A percentile compares a stretch with the other conserved stretches of the same genome.
Conservation (phyloP, 2,797 vertebrate species). For the Tadarida brasiliensis region DNA sequence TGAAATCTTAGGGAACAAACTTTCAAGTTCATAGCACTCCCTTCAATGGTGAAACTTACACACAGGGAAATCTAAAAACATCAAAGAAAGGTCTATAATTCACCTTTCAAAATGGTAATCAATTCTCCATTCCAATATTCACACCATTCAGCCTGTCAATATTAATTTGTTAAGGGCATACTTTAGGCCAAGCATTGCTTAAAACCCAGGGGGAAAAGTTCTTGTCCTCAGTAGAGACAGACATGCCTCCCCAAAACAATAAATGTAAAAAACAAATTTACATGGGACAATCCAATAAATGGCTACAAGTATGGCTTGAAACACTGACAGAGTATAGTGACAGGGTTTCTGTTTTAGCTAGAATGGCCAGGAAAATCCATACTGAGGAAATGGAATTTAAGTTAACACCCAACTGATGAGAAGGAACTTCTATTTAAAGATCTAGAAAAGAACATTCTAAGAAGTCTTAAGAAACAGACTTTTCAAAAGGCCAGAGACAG, state of each 20-base stretch:
- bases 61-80: not conserved
- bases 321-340: not conserved
- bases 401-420: not conserved
- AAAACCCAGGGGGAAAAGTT: not conserved
- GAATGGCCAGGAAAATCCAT: not conserved
- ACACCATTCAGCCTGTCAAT: not conserved
- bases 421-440: conserved; percentile 3
- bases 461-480: conserved; percentile 3
- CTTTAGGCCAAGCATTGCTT: not conserved
- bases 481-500: not conserved
- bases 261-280: conserved; percentile 6
- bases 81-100: not conserved
- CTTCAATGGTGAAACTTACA: conserved; percentile 25
- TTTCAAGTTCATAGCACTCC: not conserved
- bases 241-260: not conserved
- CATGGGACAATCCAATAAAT: not conserved
- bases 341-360: not conserved
- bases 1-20: not conserved
- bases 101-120: not conserved
- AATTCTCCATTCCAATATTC: not conserved
- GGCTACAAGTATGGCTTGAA: not conserved
- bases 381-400: conserved; percentile 40
- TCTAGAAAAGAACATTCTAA: conserved; percentile 30
- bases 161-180: not conserved
- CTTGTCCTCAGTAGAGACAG: not conserved